Evolutionary conservation across 2,797 vertebrate species (phyloP).

Genomic region (Brachyrhaphis roseni): DNA sequence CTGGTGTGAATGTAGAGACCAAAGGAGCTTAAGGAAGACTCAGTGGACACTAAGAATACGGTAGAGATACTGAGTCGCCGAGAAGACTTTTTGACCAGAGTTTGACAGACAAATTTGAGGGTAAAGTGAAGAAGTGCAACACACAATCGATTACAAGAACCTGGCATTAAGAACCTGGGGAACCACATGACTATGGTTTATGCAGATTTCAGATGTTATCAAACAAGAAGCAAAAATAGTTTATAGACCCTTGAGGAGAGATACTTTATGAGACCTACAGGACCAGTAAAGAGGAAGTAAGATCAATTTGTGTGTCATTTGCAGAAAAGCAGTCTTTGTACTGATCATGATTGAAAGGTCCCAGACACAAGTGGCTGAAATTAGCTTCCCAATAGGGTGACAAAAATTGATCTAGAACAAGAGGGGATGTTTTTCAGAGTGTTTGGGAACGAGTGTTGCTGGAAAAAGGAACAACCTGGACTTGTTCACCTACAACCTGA

Average conservation of each 20-base stretch:
- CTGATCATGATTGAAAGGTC: not conserved
- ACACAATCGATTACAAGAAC: not conserved
- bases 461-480: not conserved
- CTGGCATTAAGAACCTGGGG: not conserved
- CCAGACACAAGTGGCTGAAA: not conserved
- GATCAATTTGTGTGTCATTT: not conserved
- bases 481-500: not conserved
- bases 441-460: not conserved
- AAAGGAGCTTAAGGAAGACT: not conserved
- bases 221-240: not conserved
- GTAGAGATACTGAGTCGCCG: not conserved
- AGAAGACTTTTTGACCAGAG: not conserved
- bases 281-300: not conserved
- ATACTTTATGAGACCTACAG: not conserved
- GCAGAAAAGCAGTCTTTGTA: not conserved
- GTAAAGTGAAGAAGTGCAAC: not conserved
- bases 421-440: too few species aligned
- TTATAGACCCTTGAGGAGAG: not conserved
- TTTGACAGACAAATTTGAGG: not conserved
- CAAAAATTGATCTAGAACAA: not conserved
- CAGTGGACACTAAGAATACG: not conserved
- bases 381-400: not conserved
- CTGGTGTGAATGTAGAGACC: too few species aligned
- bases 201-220: not conserved
- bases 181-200: not conserved